Conservation (phyloP, 2,888 invertebrate species). For the Amiota minor region DNA sequence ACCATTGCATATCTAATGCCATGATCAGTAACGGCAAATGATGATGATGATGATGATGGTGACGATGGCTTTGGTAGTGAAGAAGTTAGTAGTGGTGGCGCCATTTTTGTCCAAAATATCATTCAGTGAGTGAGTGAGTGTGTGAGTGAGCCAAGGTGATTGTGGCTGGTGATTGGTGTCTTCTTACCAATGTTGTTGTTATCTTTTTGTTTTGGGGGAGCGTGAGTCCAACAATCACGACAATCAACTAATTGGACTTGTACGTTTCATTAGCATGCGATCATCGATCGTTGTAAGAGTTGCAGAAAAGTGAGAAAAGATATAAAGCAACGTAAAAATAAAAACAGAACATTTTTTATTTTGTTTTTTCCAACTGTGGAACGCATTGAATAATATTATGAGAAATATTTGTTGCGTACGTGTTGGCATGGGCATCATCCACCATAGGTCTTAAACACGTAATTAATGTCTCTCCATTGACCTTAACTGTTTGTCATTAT, state of each 20-base stretch:
- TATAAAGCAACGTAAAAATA: no score
- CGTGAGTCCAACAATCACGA: slow-evolving; percentile 57
- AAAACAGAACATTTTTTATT: neutral
- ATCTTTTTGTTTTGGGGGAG: neutral
- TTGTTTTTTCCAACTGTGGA: neutral
- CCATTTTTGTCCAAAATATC: slow-evolving; percentile 6
- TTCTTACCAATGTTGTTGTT: neutral
- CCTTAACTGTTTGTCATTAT: slow-evolving; percentile 21
- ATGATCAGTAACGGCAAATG: neutral
- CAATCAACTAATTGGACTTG: slow-evolving; percentile 64
- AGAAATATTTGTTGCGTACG: slow-evolving; percentile 10
- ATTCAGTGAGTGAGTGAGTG: neutral
- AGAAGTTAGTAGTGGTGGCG: neutral
- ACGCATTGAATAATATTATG: slow-evolving; percentile 1
- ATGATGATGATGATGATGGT: no score
- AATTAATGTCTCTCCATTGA: slow-evolving; percentile 9
- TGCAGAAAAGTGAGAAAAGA: neutral
- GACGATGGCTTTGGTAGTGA: no score
- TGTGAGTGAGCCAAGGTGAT: neutral
- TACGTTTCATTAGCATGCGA: slow-evolving; percentile 61
- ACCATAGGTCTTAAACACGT: neutral
- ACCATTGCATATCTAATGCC: neutral
- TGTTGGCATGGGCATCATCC: slow-evolving; percentile 5
- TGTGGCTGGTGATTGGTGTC: neutral
- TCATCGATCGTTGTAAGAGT: slow-evolving; percentile 17